Conservation (phyloP, 2,888 invertebrate species). For the Eulithis prunata region DNA sequence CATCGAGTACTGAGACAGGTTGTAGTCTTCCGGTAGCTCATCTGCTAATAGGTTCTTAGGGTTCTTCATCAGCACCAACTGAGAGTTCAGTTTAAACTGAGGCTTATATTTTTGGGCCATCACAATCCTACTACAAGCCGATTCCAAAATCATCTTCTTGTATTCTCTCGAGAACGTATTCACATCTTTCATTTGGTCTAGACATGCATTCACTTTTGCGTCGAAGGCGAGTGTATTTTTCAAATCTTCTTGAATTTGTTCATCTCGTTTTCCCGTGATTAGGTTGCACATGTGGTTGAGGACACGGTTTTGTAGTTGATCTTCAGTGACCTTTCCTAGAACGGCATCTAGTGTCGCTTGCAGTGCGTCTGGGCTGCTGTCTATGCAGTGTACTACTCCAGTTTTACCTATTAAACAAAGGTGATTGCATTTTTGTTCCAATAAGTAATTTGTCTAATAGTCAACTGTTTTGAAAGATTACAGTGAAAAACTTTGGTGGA, state of each 20-base stretch:
- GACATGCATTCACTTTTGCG: conserved; percentile 47
- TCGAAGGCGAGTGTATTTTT: conserved; percentile 43
- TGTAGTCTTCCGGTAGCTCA: conserved; percentile 53
- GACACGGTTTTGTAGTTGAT: conserved; percentile 50
- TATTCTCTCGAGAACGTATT: conserved; percentile 52
- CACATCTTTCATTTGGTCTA: conserved; percentile 41
- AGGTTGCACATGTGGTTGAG: conserved; percentile 49
- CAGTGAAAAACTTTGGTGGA: no score
- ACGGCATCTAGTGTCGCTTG: conserved; percentile 51
- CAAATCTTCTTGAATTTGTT: conserved; percentile 42
- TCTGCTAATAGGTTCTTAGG: conserved; percentile 43
- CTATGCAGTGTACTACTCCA: conserved; percentile 60
- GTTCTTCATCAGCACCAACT: conserved; percentile 58
- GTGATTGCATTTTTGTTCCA: no score
- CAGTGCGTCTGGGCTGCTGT: conserved; percentile 61
- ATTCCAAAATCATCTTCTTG: conserved; percentile 46
- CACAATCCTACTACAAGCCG: conserved; percentile 50
- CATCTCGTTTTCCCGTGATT: conserved; percentile 42
- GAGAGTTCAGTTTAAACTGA: conserved; percentile 52
- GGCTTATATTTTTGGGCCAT: conserved; percentile 54
- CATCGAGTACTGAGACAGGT: conserved; percentile 53
- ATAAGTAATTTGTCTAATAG: no score
- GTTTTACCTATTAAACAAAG: conserved; percentile 50
- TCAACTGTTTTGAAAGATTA: no score
- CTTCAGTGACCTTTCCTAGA: conserved; percentile 48